Percentiles rank a stretch among this genome's conserved stretches.
Conservation (phyloP, 2,888 invertebrate genomes). For the Trachelus troglodyta region DNA sequence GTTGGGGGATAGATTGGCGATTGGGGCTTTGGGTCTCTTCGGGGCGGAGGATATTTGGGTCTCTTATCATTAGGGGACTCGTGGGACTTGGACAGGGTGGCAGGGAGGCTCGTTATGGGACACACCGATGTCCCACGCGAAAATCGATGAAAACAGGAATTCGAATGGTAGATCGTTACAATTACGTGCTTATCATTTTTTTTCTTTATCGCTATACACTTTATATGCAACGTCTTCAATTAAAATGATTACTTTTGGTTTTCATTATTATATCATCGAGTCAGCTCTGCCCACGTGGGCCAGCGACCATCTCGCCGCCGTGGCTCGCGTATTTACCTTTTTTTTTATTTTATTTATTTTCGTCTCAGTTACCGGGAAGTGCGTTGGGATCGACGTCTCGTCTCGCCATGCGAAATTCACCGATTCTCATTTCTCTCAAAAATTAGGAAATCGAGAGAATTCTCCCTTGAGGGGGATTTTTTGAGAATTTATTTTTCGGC, state of each 20-base stretch:
- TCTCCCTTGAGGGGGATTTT: background rate
- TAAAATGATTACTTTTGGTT: slow-evolving; percentile 20
- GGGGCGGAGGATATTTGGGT: slow-evolving; percentile 35
- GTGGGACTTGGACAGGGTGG: background rate
- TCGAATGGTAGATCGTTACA: slow-evolving; percentile 40
- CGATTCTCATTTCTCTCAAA: background rate
- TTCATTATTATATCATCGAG: slow-evolving; percentile 24
- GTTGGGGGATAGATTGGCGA: slow-evolving; percentile 37
- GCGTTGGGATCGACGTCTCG: background rate
- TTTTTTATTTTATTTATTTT: slow-evolving; percentile 28
- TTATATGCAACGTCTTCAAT: slow-evolving; percentile 7
- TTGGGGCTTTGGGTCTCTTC: slow-evolving; percentile 33
- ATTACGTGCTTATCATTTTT: slow-evolving; percentile 29
- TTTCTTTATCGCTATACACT: slow-evolving; percentile 8
- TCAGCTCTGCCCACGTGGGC: slow-evolving; percentile 49
- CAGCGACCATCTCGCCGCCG: slow-evolving; percentile 51
- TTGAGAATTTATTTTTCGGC: background rate
- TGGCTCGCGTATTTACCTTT: slow-evolving; percentile 32
- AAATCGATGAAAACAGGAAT: slow-evolving; percentile 60
- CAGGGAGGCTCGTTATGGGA: background rate
- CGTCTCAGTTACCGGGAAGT: slow-evolving; percentile 19
- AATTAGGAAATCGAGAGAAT: background rate
- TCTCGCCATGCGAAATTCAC: slow-evolving; percentile 22
- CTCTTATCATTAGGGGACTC: background rate
- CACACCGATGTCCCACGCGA: slow-evolving; percentile 50